phyloP scores from a whole-genome alignment of 2,888 invertebrate genomes.

The Sisyra nigra region DNA sequence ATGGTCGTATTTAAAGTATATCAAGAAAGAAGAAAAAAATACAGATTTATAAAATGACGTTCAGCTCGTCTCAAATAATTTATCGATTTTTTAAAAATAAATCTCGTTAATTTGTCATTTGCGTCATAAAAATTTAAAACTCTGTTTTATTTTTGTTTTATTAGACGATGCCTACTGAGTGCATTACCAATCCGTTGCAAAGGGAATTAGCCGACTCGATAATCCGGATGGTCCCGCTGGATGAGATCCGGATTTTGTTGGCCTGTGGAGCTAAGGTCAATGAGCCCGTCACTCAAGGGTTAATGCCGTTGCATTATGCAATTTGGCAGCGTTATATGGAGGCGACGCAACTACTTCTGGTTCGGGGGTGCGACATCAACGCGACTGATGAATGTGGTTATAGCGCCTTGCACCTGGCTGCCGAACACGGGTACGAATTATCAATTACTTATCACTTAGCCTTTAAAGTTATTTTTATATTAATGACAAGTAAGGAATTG shows the following conservation, averaged over 20 bases:
- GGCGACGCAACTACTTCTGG: constrained; percentile 63
- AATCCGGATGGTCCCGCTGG: constrained; percentile 70
- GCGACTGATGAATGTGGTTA: constrained; percentile 82
- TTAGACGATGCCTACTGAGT: constrained; percentile 50
- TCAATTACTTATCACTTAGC: no score
- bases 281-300: constrained; percentile 69
- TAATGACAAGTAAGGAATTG: no score
- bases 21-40: no score
- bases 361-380: constrained; percentile 67
- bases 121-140: not conserved
- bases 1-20: no score
- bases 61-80: not conserved
- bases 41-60: not conserved
- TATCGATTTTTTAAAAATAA: not conserved
- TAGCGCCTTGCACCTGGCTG: constrained; percentile 79
- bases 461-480: no score
- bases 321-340: constrained; percentile 74
- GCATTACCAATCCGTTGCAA: constrained; percentile 58
- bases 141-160: not conserved
- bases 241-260: constrained; percentile 71
- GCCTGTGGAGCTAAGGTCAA: constrained; percentile 76
- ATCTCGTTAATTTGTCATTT: not conserved
- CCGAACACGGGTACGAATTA: constrained; percentile 55
- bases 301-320: constrained; percentile 82
- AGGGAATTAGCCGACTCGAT: constrained; percentile 81